Base-by-base conservation (phyloP, 2,888 invertebrate species). In the Chromoteleia sp. region DNA sequence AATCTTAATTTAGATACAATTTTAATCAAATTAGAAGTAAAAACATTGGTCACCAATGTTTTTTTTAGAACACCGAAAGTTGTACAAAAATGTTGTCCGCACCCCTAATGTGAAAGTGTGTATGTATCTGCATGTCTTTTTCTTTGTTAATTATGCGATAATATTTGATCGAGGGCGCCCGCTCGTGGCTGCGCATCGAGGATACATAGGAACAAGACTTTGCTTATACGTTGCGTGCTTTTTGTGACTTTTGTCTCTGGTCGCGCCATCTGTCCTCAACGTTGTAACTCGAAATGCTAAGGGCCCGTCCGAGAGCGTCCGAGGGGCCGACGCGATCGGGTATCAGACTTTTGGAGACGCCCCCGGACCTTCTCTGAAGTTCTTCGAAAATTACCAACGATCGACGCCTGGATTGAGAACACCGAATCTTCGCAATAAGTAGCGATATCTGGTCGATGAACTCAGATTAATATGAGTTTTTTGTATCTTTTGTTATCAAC, bases 131-230 rank as follows among this genome's bases (percentile, higher is more conserved):
- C 45, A 25, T 25, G 14, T 50, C 5, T 59, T 15, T 45, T 25
- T 10, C 12, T 56, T 45, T 56, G 61, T 65, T 59, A 43, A 77
- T 67, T 67, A 59, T 73, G 75, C 73, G 41, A 70, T 82, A 76
- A 67, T 82, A 83, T 74, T 82, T 59, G 71, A 58, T 70, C 61
- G 56, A 80, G 70, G 61, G 67, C 73, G 67, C 59, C 19, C 33
- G 33, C 33, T 52, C 14, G 54, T 15, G 54, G 56, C 54, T 70
- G 39, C 77, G 61, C 68, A 54, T 77, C 87, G 85, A 84, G 87
- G 87, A 85, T 87, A 87, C 76, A 76, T 90, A 90, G 90, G 90
- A 90, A 90, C 90, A 89, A 90, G 88, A 88, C 86, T 87, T 84
- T 65, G 61, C 68, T 59, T 76, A 68, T 45, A 59, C 54, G 36